Conservation (phyloP, 2,888 invertebrate species). For the Venustoraphidia nigricollis region DNA sequence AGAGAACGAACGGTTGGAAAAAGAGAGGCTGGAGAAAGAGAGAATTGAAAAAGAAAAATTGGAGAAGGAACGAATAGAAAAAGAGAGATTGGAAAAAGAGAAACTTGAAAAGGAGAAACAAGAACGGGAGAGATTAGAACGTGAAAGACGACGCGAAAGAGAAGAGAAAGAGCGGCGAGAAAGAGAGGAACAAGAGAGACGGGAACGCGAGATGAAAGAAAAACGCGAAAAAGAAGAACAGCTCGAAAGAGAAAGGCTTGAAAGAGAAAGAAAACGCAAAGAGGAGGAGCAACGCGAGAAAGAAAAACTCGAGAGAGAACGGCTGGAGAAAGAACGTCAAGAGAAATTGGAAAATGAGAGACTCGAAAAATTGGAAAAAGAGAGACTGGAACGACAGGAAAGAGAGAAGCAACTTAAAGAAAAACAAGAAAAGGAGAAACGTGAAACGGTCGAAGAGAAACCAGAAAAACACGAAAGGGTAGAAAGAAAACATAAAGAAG, state of each 20-base stretch:
- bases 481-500: slow-evolving; percentile 23
- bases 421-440: slow-evolving; percentile 21
- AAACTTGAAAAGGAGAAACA: slow-evolving; percentile 29
- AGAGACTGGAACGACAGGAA: slow-evolving; percentile 23
- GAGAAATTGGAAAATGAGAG: slow-evolving; percentile 23
- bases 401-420: slow-evolving; percentile 25
- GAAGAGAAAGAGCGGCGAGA: slow-evolving; percentile 29
- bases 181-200: slow-evolving; percentile 19
- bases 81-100: slow-evolving; percentile 27
- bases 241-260: slow-evolving; percentile 20
- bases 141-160: slow-evolving; percentile 14
- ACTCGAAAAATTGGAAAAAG: slow-evolving; percentile 18
- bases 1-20: slow-evolving; percentile 11
- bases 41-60: slow-evolving; percentile 20
- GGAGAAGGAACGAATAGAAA: slow-evolving; percentile 19
- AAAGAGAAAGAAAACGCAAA: slow-evolving; percentile 17
- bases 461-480: slow-evolving; percentile 29
- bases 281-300: slow-evolving; percentile 19
- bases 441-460: slow-evolving; percentile 21
- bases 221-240: slow-evolving; percentile 17
- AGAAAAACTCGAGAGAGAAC: slow-evolving; percentile 24
- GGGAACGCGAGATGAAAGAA: slow-evolving; percentile 15
- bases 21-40: slow-evolving; percentile 22
- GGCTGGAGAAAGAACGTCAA: slow-evolving; percentile 25
- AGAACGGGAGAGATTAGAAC: slow-evolving; percentile 28